Evolutionary conservation across 37 sponge, comb jelly and placozoan species (phyloP).

Genomic region (Oopsacas minuta): DNA sequence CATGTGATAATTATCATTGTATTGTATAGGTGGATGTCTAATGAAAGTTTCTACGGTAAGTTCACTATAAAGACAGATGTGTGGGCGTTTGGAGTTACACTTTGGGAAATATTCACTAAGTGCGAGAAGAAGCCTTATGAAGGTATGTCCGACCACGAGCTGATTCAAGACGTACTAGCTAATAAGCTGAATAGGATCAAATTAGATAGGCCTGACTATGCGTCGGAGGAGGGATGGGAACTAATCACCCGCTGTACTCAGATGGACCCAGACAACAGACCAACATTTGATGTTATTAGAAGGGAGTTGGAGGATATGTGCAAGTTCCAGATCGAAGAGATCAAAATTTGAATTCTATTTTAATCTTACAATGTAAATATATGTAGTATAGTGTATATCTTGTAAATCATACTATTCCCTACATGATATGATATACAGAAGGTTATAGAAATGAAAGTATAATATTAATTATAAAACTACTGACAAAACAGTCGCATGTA

Average conservation of each 20-base stretch:
- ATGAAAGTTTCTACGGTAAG: conserved; percentile 72
- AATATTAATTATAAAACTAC: too few relatives aligned
- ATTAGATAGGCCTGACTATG: not conserved
- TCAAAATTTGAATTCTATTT: not conserved
- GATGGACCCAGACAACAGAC: not conserved
- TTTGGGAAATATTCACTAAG: conserved; percentile 71
- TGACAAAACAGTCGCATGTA: too few relatives aligned
- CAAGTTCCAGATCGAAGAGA: conserved; percentile 17
- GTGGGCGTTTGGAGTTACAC: conserved; percentile 61
- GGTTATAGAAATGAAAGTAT: too few relatives aligned
- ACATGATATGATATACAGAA: too few relatives aligned
- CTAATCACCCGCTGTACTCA: not conserved
- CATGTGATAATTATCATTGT: not conserved
- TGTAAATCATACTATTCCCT: too few relatives aligned
- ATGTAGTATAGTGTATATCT: too few relatives aligned
- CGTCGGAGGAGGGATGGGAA: not conserved
- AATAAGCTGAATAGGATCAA: not conserved
- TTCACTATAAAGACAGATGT: conserved; percentile 71
- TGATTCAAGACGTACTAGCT: conserved; percentile 42
- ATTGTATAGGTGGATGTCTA: conserved; percentile 68
- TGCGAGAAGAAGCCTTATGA: conserved; percentile 49
- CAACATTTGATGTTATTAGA: not conserved
- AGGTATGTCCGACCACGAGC: conserved; percentile 51
- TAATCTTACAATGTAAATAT: not conserved
- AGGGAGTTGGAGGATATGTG: conserved; percentile 5